A percentile compares a stretch with the other conserved stretches of the same genome.
phyloP scores from a whole-genome alignment of 2,113 vertebrate genomes.

The Edolisoma coerulescens region DNA sequence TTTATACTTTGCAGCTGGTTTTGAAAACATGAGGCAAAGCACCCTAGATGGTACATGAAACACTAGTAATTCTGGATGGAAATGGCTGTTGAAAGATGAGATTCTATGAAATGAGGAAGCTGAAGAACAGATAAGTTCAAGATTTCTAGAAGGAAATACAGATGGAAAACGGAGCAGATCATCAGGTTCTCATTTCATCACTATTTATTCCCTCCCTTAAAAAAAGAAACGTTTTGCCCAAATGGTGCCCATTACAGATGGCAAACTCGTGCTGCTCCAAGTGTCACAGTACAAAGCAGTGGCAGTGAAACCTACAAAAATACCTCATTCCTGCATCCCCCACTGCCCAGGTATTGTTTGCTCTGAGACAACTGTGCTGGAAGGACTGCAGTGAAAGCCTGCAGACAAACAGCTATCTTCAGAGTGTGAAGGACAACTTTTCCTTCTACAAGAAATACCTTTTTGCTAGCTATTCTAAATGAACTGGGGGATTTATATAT shows the following conservation, averaged over 20 bases:
- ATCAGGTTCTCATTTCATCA: not conserved
- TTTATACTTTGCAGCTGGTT: constrained; percentile 63
- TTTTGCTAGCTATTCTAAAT: not conserved
- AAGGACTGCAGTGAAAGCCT: not conserved
- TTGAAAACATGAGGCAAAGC: constrained; percentile 44
- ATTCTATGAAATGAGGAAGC: constrained; percentile 30
- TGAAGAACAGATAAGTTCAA: constrained; percentile 17
- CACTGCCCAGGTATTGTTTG: not conserved
- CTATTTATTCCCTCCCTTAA: not conserved
- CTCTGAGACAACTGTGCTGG: not conserved
- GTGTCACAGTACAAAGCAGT: not conserved
- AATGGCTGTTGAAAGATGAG: constrained; percentile 51
- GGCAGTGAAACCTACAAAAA: not conserved
- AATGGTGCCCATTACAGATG: not conserved
- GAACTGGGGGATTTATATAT: not conserved
- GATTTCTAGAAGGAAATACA: constrained; percentile 18
- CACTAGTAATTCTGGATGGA: constrained; percentile 29
- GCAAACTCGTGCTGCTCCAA: not conserved
- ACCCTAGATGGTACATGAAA: constrained; percentile 49
- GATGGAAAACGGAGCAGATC: not conserved
- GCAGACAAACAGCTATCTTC: not conserved
- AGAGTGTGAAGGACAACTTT: not conserved
- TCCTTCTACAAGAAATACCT: not conserved
- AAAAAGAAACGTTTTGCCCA: not conserved
- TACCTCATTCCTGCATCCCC: not conserved